Evolutionary conservation across 2,888 invertebrate genomes (phyloP), one percentile per base, ranked within the genome.

Genomic region (Heliconius sara): DNA sequence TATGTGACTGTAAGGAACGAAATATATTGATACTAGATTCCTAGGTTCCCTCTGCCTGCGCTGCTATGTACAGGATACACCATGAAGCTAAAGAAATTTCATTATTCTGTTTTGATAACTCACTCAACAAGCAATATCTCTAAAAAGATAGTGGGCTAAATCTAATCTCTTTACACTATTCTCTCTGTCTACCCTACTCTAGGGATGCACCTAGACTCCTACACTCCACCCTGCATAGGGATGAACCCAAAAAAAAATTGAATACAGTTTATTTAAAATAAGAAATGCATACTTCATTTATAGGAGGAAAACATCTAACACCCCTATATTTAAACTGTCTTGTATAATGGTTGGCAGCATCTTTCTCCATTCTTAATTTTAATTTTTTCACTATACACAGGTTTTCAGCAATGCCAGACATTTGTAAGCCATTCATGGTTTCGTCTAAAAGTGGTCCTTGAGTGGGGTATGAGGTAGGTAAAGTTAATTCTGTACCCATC

Each of bases 321-420:
- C 93, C 91, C 73, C 94, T 87, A 73, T 94, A 94, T 83, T 93
- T 94, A 16, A 93, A 83, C 66, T 86, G 89, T 79, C 87, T 91
- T 0, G 83, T 75, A 74, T 88, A 91, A 0, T 85, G 63, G 13
- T 88, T 88, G 19, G 79, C 83, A 0, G 65, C n/a, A 25, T 92
- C 91, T 16, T 81, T 86, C 3, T 87, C 83, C 0, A 84, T 25
- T 12, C 91, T 84, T 13, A 88, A 79, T 79, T 87, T 85, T 9
- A 88, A 83, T 75, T 90, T 92, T 78, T 88, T 90, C 1, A 91
- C 80, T 0, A 88, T 87, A 60, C 84, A 85, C 1, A 93, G 89
- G 0, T 86, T 85, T 6, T 83, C 73, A 0, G 86, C 83, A 0
- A 76, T 60, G 19, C 83, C 82, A 47, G 77, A 73, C 19, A 83